These are phyloP conservation scores for Micrastur ruficollis DNA, from an alignment of 2,797 vertebrate genomes.

Conservation along the genomic window DNA sequence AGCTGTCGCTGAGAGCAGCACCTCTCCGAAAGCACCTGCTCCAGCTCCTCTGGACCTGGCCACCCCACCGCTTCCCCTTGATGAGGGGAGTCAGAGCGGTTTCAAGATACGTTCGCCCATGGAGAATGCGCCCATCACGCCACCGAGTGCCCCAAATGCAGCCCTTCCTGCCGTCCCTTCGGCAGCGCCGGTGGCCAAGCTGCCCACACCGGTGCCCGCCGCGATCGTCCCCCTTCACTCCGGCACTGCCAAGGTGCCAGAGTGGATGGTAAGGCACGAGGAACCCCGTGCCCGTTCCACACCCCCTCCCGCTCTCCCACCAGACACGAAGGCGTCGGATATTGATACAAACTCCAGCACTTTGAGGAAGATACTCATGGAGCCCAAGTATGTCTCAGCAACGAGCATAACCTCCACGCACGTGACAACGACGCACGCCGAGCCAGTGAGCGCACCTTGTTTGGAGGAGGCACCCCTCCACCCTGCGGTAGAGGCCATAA, in stretches of 20 bases:
- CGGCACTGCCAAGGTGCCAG: conserved; percentile 66
- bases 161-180: conserved; percentile 69
- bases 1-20: conserved; percentile 14
- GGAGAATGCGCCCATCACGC: conserved; percentile 70
- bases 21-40: not conserved
- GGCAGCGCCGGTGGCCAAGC: conserved; percentile 72
- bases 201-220: conserved; percentile 68
- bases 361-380: conserved; percentile 97
- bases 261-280: conserved; percentile 89
- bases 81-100: conserved; percentile 65
- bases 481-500: conserved; percentile 66
- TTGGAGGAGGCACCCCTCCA: conserved; percentile 61
- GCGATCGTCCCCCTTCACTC: conserved; percentile 72
- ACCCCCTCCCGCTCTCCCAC: conserved; percentile 84
- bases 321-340: conserved; percentile 95
- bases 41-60: conserved; percentile 23
- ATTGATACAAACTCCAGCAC: conserved; percentile 94
- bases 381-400: conserved; percentile 94
- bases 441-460: conserved; percentile 79
- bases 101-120: conserved; percentile 72
- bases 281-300: conserved; percentile 82
- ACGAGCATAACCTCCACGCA: conserved; percentile 82
- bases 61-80: not conserved
- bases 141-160: conserved; percentile 67
- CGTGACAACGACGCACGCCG: conserved; percentile 83